Percentiles rank a stretch among this genome's conserved stretches.
These are phyloP conservation scores for Thalassoma bifasciatum DNA, from an alignment of 2,113 vertebrate species.

Conservation along the genomic window DNA sequence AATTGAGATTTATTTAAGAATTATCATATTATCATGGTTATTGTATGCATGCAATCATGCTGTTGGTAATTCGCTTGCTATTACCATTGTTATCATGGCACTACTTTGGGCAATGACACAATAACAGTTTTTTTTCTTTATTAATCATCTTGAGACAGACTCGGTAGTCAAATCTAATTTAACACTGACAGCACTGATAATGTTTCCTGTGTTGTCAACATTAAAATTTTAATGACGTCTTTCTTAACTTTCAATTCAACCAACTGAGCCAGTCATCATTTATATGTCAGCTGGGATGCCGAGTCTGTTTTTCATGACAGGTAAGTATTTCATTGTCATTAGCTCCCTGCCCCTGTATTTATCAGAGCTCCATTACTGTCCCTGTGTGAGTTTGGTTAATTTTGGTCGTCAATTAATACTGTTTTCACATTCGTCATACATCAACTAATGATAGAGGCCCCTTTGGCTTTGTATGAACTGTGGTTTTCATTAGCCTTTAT, in stretches of 20 bases:
- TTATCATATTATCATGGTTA: too few relatives aligned
- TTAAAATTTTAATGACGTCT: too few relatives aligned
- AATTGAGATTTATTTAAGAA: too few relatives aligned
- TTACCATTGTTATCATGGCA: too few relatives aligned
- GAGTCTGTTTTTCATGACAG: not conserved
- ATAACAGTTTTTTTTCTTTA: not conserved
- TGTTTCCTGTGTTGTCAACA: not conserved
- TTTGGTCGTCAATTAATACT: constrained; percentile 18
- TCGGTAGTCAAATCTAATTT: too few relatives aligned
- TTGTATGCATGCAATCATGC: too few relatives aligned
- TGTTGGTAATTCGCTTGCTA: too few relatives aligned
- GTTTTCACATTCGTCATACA: constrained; percentile 28
- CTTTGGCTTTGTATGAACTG: constrained; percentile 24
- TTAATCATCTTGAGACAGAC: too few relatives aligned
- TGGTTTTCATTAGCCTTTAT: constrained; percentile 36
- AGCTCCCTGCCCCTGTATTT: not conserved
- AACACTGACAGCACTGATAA: not conserved
- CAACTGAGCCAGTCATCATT: not conserved
- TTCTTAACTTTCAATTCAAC: not conserved
- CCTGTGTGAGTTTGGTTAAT: not conserved
- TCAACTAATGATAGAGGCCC: constrained; percentile 31
- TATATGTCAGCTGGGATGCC: not conserved
- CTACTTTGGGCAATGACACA: too few relatives aligned
- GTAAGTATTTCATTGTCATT: constrained; percentile 7
- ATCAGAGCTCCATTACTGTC: not conserved